Base-by-base conservation (phyloP, 2,797 vertebrate species). In the Danio albolineatus region DNA sequence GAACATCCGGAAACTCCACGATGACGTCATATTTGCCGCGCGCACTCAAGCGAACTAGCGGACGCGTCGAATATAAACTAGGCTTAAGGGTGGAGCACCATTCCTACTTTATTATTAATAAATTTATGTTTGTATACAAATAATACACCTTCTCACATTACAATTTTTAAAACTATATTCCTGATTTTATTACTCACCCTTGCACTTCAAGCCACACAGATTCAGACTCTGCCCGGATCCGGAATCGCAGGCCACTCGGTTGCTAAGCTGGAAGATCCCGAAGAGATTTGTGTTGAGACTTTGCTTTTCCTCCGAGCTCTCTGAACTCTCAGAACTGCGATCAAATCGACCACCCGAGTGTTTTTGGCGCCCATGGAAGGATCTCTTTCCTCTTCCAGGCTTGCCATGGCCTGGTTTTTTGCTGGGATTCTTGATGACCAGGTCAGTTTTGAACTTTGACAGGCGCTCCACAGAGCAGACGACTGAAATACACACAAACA, bases 251-350 rank as follows among this genome's bases (percentile, higher is more conserved):
- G 64, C 74, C 16, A 72, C 8, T 0, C 41, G 12, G 16, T 72
- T 78, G 49, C 44, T 82, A 75, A 87, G 59, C 64, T 85, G 86
- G 28, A 87, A 87, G 43, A 87, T 82, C 13, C 86, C 86, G n/a
- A 79, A 79, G 6, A 79, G 75, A 5, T 0, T 69, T 14, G 10
- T 5, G 16, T 0, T 10, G 7, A 28, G 5, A 10, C 16, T 38
- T 10, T 14, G 9, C 28, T 36, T 51, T 10, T 17, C 21, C 14
- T 57, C 44, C 0, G 59, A 41, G 16, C 73, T 48, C 12, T 39
- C 16, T 5, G 51, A 41, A 13, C 39, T 10, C 16, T 54, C 57
- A 16, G 39, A 28, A 44, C 6, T 13, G 28, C 28, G 1, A 28
- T 28, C 28, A 28, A 28, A 28, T 28, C 28, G 28, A 28, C 28